Percentiles rank a stretch among this genome's conserved stretches.
Evolutionary conservation across 2,888 invertebrate species (phyloP).

Genomic region (Homarus gammarus): DNA sequence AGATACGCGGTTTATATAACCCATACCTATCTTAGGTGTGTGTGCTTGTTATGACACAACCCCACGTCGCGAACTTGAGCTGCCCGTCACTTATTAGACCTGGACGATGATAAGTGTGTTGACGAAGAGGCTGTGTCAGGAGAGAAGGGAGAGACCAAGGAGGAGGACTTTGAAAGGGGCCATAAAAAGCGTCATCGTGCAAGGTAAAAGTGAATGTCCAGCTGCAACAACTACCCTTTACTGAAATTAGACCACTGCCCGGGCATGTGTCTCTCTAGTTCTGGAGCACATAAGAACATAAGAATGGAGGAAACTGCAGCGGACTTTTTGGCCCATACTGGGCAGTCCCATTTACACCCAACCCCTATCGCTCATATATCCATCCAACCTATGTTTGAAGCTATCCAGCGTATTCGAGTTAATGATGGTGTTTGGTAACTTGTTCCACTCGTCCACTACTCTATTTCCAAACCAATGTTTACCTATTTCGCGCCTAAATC

Average conservation of each 20-base stretch:
- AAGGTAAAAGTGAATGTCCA: neutral
- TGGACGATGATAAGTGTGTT: neutral
- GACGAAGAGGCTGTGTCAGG: constrained; percentile 21
- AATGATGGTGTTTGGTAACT: too few relatives aligned
- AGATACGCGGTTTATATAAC: neutral
- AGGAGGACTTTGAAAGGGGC: neutral
- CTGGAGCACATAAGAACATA: neutral
- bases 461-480: too few relatives aligned
- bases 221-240: neutral
- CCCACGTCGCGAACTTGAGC: neutral
- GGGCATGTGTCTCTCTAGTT: neutral
- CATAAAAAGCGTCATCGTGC: neutral
- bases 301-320: neutral
- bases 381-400: too few relatives aligned
- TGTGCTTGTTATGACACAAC: neutral
- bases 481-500: too few relatives aligned
- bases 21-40: neutral
- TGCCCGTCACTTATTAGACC: neutral
- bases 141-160: constrained; percentile 22
- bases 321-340: too few relatives aligned
- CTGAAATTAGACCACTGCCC: neutral
- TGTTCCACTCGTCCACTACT: too few relatives aligned
- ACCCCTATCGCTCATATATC: too few relatives aligned
- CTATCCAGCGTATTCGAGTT: too few relatives aligned
- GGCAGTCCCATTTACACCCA: too few relatives aligned